phyloP scores from a whole-genome alignment of 1,140 invertebrate species.

The Zophobas atratus region DNA sequence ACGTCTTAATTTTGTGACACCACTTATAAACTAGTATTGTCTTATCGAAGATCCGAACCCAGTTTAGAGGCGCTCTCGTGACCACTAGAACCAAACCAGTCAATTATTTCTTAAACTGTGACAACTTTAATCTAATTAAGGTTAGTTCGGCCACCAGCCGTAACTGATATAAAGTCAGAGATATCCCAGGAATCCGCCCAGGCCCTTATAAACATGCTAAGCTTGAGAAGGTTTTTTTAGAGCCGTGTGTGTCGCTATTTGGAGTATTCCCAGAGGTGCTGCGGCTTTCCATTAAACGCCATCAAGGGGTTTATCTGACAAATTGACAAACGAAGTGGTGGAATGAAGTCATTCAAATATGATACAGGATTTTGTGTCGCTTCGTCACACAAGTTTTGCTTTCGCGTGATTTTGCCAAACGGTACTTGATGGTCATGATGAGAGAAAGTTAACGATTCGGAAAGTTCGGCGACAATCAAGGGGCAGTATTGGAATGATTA shows the following conservation, averaged over 20 bases:
- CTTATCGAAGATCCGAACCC: conserved; percentile 53
- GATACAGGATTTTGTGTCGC: no score
- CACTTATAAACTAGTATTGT: conserved; percentile 59
- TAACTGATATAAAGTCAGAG: conserved; percentile 49
- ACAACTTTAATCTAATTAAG: conserved; percentile 68
- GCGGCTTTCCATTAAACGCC: neutral
- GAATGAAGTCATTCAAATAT: no score
- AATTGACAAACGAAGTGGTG: neutral
- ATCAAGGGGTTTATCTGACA: neutral
- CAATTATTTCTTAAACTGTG: conserved; percentile 68
- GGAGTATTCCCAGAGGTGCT: neutral
- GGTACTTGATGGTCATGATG: no score
- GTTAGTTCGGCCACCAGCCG: conserved; percentile 62
- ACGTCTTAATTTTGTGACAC: conserved; percentile 60
- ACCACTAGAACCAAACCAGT: conserved; percentile 56
- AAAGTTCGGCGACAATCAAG: no score
- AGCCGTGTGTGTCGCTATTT: neutral
- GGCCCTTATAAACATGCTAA: conserved; percentile 29
- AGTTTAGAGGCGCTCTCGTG: conserved; percentile 37
- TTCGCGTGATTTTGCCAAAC: no score
- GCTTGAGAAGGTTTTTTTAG: neutral
- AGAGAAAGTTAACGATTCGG: no score
- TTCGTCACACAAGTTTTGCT: no score
- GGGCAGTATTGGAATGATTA: no score
- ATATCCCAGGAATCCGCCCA: conserved; percentile 47